Percentiles rank a stretch among this genome's conserved stretches.
Evolutionary conservation across 2,797 vertebrate genomes (phyloP).

Genomic region (Varecia variegata): DNA sequence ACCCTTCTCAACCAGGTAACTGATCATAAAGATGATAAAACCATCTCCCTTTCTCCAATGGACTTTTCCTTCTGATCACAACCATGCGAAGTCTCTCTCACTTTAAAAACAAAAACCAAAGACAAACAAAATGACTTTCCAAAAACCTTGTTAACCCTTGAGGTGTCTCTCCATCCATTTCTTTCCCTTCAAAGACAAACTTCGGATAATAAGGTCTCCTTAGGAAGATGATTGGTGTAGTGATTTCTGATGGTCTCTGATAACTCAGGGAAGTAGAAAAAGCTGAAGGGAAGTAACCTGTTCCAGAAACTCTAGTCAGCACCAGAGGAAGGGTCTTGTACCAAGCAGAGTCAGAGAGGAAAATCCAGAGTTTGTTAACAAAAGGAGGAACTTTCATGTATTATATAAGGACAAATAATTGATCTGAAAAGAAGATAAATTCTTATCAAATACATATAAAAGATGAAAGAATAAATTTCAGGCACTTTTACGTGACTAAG

Average conservation of each 20-base stretch:
- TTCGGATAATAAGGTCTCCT: background rate
- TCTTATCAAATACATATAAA: background rate
- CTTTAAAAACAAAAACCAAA: conserved; percentile 34
- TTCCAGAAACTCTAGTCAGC: background rate
- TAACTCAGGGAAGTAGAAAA: background rate
- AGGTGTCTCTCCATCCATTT: background rate
- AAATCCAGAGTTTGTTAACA: background rate
- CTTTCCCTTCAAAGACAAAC: background rate
- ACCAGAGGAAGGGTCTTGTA: background rate
- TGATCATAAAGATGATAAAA: background rate
- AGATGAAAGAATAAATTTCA: background rate
- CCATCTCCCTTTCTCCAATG: background rate
- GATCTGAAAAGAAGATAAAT: background rate
- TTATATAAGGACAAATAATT: background rate
- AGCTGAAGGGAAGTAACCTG: background rate
- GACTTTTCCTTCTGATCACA: background rate
- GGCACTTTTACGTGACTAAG: background rate
- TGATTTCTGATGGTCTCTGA: background rate
- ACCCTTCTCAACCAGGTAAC: background rate
- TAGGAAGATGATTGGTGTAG: background rate
- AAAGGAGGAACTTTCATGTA: background rate
- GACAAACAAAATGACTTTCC: background rate
- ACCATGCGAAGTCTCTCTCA: background rate
- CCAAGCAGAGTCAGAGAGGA: background rate
- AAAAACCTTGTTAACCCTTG: background rate